These are phyloP conservation scores for Micromesistius poutassou DNA, from an alignment of 2,797 vertebrate genomes.

Conservation along the genomic window DNA sequence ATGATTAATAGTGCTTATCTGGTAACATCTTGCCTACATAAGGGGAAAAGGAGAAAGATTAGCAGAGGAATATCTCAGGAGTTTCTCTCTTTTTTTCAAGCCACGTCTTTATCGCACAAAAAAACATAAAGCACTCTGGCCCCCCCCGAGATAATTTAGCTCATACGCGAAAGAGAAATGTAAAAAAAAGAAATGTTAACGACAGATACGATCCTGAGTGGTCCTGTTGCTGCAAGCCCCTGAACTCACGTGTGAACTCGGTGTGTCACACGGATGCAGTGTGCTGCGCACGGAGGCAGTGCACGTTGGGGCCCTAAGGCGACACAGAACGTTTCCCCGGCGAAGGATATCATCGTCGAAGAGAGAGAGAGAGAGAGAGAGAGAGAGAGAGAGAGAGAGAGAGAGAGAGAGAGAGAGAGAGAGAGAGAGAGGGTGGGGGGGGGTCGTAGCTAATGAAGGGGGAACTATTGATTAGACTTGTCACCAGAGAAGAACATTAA, in stretches of 20 bases:
- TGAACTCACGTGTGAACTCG: neutral
- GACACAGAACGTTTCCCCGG: too few species aligned
- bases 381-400: slow-evolving; percentile 46
- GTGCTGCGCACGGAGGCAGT: too few species aligned
- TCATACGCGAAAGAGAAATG: slow-evolving; percentile 7
- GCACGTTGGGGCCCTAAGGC: too few species aligned
- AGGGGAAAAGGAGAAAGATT: slow-evolving; percentile 62
- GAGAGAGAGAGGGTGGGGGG: slow-evolving; percentile 49
- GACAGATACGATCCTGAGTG: neutral
- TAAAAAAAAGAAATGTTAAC: neutral
- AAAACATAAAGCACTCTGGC: slow-evolving; percentile 22
- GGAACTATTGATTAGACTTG: slow-evolving; percentile 74
- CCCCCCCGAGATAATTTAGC: slow-evolving; percentile 17
- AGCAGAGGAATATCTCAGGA: slow-evolving; percentile 25
- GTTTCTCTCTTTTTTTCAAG: slow-evolving; percentile 30
- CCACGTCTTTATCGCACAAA: slow-evolving; percentile 30
- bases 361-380: slow-evolving; percentile 23
- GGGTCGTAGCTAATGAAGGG: slow-evolving; percentile 70
- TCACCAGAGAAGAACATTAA: slow-evolving; percentile 79
- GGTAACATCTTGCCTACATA: slow-evolving; percentile 71
- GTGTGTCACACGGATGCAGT: too few species aligned
- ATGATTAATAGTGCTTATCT: slow-evolving; percentile 76
- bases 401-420: slow-evolving; percentile 21
- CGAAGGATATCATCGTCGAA: too few species aligned
- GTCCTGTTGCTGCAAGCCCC: neutral